A percentile compares a stretch with the other conserved stretches of the same genome.
phyloP scores from a whole-genome alignment of 2,888 invertebrate genomes.

The Platycheirus albimanus region DNA sequence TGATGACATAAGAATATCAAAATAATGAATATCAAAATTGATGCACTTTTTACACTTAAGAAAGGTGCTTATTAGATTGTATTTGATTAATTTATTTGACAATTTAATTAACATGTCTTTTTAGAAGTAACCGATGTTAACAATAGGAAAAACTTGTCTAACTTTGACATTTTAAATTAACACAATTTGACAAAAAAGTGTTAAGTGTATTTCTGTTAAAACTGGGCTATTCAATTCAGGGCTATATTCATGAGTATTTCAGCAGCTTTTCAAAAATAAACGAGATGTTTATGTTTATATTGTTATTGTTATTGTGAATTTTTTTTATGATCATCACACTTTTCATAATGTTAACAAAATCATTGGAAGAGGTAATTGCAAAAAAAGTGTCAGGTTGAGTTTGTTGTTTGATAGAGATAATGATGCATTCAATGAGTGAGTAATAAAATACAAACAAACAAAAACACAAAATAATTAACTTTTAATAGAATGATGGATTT shows the following conservation, averaged over 20 bases:
- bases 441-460: not conserved
- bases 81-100: conserved; percentile 42
- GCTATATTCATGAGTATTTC: not conserved
- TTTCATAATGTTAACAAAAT: conserved; percentile 3
- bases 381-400: not conserved
- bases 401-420: conserved; percentile 4
- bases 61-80: not conserved
- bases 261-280: not conserved
- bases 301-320: conserved; percentile 19
- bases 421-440: conserved; percentile 6
- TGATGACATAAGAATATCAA: not conserved
- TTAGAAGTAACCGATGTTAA: conserved; percentile 23
- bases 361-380: not conserved
- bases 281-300: not conserved
- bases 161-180: conserved; percentile 49
- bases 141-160: conserved; percentile 10
- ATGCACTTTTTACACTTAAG: not conserved
- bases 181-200: conserved; percentile 36
- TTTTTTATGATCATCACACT: conserved; percentile 23
- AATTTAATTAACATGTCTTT: conserved; percentile 46
- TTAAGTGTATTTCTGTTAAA: conserved; percentile 52
- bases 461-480: not conserved
- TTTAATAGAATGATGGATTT: not conserved
- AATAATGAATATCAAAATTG: not conserved
- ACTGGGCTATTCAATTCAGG: conserved; percentile 20